Evolutionary conservation across 2,888 invertebrate genomes (phyloP), one percentile per base, ranked within the genome.

Genomic region (Lypha dubia): DNA sequence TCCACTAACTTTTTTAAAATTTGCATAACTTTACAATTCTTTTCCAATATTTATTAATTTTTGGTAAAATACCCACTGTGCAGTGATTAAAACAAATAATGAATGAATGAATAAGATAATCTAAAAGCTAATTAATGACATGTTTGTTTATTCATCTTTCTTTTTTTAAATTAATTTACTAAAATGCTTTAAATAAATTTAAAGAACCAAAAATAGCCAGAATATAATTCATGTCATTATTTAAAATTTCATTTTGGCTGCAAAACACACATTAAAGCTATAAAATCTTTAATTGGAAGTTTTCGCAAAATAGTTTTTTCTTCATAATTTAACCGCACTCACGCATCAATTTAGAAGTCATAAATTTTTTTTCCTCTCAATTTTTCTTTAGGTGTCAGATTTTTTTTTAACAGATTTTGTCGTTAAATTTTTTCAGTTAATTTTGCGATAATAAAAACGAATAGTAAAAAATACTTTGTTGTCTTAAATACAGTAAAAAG

Each of bases 361-460:
- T 58, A 35, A 58, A 58, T 28, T 53, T 44, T 5, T 28, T 51
- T 35, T n/a, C 3, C n/a, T 41, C 8, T 67, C 28, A 63, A 58
- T 51, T 51, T 65, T 38, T 35, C 15, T 56, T 11, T 63, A 56
- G 51, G 32, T 81, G 63, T 73, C 44, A 74, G 20, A 41, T 56
- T 70, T 65, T n/a, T n/a, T 46, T 44, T 58, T 28, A 44, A 22
- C 11, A 60, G 20, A 38, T 35, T 41, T 49, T 46, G 44, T 60
- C 68, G 44, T 53, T 46, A 20, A 62, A 15, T 11, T 7, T 41
- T 49, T 58, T 49, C 58, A 44, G 41, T 51, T 60, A 8, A 28
- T 41, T 38, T n/a, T 28, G 44, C 70, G 51, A 51, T 22, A 11
- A 35, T 46, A 32, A 46, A 73, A 63, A 28, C 56, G 63, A 65